phyloP scores from a whole-genome alignment of 1,140 invertebrate genomes.

The Portunus trituberculatus region DNA sequence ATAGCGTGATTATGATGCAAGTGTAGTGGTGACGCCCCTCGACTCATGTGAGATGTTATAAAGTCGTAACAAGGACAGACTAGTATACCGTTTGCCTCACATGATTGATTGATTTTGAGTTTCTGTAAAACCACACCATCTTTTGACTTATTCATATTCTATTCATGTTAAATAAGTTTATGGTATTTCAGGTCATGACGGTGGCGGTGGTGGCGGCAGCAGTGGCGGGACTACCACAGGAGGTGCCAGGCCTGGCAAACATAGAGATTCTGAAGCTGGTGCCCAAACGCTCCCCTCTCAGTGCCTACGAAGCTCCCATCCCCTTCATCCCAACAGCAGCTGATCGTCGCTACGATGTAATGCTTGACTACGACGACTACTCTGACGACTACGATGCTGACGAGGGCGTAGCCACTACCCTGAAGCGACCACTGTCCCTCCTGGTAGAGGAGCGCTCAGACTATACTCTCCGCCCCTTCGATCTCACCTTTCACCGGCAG shows the following conservation, averaged over 20 bases:
- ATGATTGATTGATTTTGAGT: too few species aligned
- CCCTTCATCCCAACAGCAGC: neutral
- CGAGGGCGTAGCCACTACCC: neutral
- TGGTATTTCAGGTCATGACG: neutral
- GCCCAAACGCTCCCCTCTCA: neutral
- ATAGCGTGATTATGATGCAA: too few species aligned
- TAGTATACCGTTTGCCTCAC: too few species aligned
- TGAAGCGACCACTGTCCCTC: constrained; percentile 31
- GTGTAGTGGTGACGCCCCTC: too few species aligned
- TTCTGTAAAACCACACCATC: too few species aligned
- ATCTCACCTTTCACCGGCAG: neutral
- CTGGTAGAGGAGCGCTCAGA: constrained; percentile 38
- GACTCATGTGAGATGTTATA: too few species aligned
- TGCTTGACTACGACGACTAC: constrained; percentile 51
- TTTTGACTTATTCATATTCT: too few species aligned
- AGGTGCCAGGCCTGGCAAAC: constrained; percentile 25
- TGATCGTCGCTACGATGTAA: constrained; percentile 49
- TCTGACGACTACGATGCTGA: neutral
- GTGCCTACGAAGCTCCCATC: neutral
- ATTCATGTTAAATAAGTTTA: too few species aligned
- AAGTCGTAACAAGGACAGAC: too few species aligned
- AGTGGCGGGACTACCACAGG: neutral
- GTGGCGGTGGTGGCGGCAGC: neutral
- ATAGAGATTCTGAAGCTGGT: constrained; percentile 57
- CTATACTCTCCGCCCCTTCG: neutral